Evolutionary conservation across 2,797 vertebrate species (phyloP).

Genomic region (Corythornis leucogaster): DNA sequence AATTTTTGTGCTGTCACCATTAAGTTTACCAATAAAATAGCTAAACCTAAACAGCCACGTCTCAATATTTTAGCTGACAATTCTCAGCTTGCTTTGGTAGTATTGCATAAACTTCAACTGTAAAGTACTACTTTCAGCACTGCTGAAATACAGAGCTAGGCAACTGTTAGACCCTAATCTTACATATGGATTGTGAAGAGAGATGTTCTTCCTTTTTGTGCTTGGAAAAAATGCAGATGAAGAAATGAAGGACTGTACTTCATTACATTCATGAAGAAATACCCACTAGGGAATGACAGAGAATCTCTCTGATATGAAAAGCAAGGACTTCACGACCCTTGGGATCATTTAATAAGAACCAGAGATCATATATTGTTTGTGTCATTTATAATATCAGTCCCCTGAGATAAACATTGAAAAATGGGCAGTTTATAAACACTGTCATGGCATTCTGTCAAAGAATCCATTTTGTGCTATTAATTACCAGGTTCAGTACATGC

Average conservation of each 20-base stretch:
- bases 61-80: background rate
- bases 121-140: background rate
- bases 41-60: background rate
- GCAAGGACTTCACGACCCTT: background rate
- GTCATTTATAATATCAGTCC: background rate
- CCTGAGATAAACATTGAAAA: background rate
- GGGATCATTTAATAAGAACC: background rate
- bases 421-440: background rate
- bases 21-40: background rate
- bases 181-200: background rate
- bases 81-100: background rate
- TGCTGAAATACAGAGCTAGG: background rate
- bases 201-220: background rate
- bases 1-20: background rate
- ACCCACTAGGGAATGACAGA: background rate
- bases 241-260: conserved; percentile 23
- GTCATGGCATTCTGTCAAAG: background rate
- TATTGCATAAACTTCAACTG: background rate
- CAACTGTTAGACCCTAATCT: background rate
- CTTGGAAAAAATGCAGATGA: background rate
- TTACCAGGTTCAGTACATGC: background rate
- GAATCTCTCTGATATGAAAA: background rate
- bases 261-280: background rate
- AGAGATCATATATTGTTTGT: background rate
- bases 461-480: background rate